Conservation (phyloP, 2,888 invertebrate species). For the Galerucella nymphaeae region DNA sequence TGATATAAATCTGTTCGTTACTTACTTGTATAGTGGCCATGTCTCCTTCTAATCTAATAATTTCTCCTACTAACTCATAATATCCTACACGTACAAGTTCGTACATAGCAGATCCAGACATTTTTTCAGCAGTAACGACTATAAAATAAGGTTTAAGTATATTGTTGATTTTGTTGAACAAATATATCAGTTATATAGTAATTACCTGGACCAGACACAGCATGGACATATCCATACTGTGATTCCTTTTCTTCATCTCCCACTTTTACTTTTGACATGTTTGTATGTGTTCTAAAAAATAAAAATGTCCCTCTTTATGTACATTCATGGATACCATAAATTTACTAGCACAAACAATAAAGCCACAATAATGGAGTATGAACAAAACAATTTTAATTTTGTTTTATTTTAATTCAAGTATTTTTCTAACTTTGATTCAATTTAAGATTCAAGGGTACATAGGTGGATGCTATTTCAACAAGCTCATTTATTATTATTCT, state of each 20-base stretch:
- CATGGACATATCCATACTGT: conserved; percentile 93
- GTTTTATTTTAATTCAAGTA: too few relatives aligned
- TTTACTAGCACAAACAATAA: too few relatives aligned
- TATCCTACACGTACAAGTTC: conserved; percentile 99
- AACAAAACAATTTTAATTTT: too few relatives aligned
- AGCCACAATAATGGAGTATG: too few relatives aligned
- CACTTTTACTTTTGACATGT: conserved; percentile 78
- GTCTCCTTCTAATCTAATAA: conserved; percentile 99
- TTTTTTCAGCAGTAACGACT: conserved; percentile 99
- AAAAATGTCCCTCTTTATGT: too few relatives aligned
- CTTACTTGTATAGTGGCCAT: conserved; percentile 99
- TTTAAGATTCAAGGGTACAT: not conserved
- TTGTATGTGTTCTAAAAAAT: conserved; percentile 56
- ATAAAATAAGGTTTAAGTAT: conserved; percentile 49
- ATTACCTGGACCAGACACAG: conserved; percentile 97
- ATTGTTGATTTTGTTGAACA: not conserved
- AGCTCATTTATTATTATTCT: conserved; percentile 3
- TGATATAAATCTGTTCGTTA: too few relatives aligned
- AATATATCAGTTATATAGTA: conserved; percentile 17
- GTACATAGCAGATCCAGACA: conserved; percentile 99
- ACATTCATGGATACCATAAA: too few relatives aligned
- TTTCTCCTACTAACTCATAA: conserved; percentile 98
- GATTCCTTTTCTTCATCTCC: conserved; percentile 88
- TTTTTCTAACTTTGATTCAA: too few relatives aligned
- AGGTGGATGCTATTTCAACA: not conserved